These are phyloP conservation scores for Calonectris borealis DNA, from an alignment of 2,113 vertebrate species.

Conservation along the genomic window DNA sequence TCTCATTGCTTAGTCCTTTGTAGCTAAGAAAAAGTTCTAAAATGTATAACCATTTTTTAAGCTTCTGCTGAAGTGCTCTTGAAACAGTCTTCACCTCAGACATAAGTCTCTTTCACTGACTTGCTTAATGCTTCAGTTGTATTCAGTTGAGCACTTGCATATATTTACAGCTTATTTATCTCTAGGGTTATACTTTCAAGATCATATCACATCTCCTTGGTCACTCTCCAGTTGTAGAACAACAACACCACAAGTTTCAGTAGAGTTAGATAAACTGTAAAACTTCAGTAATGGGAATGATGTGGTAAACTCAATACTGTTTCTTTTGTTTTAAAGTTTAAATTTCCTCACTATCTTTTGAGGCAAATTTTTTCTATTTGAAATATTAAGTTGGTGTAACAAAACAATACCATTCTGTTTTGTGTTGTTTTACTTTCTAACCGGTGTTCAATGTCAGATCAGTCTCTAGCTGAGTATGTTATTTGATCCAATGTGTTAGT, in stretches of 20 bases:
- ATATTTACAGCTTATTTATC: neutral
- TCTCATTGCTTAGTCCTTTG: neutral
- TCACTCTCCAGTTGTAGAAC: neutral
- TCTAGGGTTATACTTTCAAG: neutral
- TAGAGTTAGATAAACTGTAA: neutral
- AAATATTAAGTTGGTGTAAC: neutral
- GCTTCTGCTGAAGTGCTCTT: neutral
- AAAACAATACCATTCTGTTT: neutral
- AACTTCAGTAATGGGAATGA: neutral
- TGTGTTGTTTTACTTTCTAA: neutral
- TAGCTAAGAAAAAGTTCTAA: neutral
- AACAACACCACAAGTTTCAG: neutral
- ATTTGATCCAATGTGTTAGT: slow-evolving; percentile 18
- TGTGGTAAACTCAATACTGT: neutral
- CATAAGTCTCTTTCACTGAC: neutral
- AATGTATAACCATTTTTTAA: neutral
- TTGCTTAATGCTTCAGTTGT: neutral
- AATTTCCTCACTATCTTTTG: neutral
- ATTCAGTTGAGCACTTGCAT: neutral
- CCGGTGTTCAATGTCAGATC: neutral
- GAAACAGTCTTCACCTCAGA: neutral
- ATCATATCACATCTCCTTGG: neutral
- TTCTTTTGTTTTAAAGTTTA: neutral
- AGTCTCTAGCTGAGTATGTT: neutral
- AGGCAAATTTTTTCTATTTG: neutral